Evolutionary conservation across 2,797 vertebrate species (phyloP), one percentile per base, ranked within the genome.

Genomic region (Halcyon badia): DNA sequence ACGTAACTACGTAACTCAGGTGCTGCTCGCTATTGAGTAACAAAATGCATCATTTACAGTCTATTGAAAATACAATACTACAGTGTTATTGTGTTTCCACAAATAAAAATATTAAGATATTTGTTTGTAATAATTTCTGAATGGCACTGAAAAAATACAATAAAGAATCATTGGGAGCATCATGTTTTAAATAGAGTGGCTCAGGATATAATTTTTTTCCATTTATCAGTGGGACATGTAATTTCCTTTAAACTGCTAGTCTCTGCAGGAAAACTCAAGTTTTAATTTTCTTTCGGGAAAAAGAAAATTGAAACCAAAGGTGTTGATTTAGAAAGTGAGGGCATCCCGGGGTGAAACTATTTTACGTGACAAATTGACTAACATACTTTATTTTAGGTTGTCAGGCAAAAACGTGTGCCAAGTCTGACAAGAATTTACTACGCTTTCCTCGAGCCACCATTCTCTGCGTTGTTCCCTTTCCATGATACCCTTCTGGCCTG

Each of bases 101-200:
- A 86, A 77, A 90, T 48, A 72, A 73, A 92, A 89, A 78, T 39
- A 81, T 21, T 65, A 86, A 83, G 46, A 62, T 1, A 68, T 83
- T 72, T 81, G 31, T 65, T 94, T 97, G 96, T 96, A 95, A 73
- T 35, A 64, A 88, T 77, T 91, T 93, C 77, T 91, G 73, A 96
- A 82, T 79, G 58, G 87, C 60, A 91, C 58, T 57, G 56, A 94
- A 89, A 90, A 93, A 91, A 80, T 39, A 52, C 20, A 95, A 96
- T 97, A 97, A 95, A 97, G 42, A 26, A 82, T 79, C 26, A 84
- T 89, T 93, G 94, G 77, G 64, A 93, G 82, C 26, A 48, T 78
- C 6, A 87, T 54, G 57, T 76, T 95, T 93, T 62, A 91, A 62
- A 42, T 25, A 93, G 46, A 86, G 19, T 86, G 95, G 20, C 82